Evolutionary conservation across 2,888 invertebrate genomes (phyloP), one percentile per base, ranked within the genome.

Genomic region (Tetrapedia diversipes): DNA sequence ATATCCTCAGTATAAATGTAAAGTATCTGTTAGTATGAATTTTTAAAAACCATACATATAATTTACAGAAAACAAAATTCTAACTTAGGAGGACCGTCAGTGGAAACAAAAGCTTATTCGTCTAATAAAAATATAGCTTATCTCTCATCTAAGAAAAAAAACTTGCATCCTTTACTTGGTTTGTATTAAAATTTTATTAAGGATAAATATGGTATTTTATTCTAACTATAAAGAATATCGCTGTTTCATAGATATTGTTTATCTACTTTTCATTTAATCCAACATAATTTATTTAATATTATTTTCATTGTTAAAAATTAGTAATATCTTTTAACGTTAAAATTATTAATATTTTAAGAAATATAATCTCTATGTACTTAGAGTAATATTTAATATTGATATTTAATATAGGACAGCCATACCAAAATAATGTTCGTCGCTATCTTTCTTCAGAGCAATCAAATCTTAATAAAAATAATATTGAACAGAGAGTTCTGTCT

Each of bases 401-500:
- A 37, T 54, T 59, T 29, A 53, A 43, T 45, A 16, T 60, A 85
- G 85, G 83, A 54, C 80, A 61, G 4, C 89, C 90, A 37, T 91
- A 91, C 60, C 93, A 92, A 86, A 93, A 91, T 85, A 92, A 92
- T 56, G 92, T 92, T 81, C 92, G 92, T 75, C 87, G 92, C 1
- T 92, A 92, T 81, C 92, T 92, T 16, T 79, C 90, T 32, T 56
- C 51, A 7, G 79, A 78, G 24, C 70, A 65, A 10, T 34, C 51
- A 37, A 84, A 83, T 37, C 53, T 61, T 71, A 56, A 65, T 22
- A 84, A 78, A 63, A 89, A 85, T 80, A 88, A 82, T 69, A 79
- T 91, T 47, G 82, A 85, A 34, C 95, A 96, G 90, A 93, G 96
- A 16, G 95, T 97, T 51, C 92, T 96, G 80, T 96, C 96, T 0